phyloP scores from a whole-genome alignment of 1,140 invertebrate genomes.

The Arion vulgaris region DNA sequence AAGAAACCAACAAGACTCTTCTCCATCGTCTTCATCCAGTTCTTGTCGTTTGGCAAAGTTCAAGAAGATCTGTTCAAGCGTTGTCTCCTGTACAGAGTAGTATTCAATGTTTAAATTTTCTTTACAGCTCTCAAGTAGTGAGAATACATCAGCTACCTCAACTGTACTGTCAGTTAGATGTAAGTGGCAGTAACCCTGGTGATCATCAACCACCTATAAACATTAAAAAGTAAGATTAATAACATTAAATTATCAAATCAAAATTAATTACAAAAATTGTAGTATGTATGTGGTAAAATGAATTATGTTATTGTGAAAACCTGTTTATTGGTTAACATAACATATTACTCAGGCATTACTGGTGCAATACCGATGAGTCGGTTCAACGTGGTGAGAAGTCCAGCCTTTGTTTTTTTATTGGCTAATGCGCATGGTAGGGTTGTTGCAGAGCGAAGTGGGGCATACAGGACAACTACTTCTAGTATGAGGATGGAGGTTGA shows the following conservation, averaged over 20 bases:
- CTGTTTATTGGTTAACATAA: too few relatives aligned
- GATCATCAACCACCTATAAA: conserved; percentile 78
- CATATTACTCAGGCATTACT: too few relatives aligned
- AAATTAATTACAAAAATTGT: neutral
- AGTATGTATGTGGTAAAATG: too few relatives aligned
- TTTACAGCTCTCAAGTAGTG: conserved; percentile 75
- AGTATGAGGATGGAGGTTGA: too few relatives aligned
- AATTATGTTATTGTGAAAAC: too few relatives aligned
- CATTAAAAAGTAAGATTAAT: conserved; percentile 14
- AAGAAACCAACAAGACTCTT: conserved; percentile 22
- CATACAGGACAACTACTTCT: too few relatives aligned
- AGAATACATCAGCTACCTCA: conserved; percentile 78
- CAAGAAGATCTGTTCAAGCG: conserved; percentile 81
- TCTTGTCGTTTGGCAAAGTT: conserved; percentile 73
- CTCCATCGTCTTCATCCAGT: conserved; percentile 18
- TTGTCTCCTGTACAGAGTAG: conserved; percentile 83
- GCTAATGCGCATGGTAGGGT: too few relatives aligned
- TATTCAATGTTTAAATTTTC: conserved; percentile 78
- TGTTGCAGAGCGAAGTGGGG: too few relatives aligned
- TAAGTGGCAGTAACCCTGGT: conserved; percentile 78
- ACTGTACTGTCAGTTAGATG: conserved; percentile 66
- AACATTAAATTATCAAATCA: neutral
- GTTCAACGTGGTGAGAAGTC: too few relatives aligned
- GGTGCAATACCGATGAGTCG: too few relatives aligned
- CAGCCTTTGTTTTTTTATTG: too few relatives aligned